Evolutionary conservation across 2,888 invertebrate genomes (phyloP).

Genomic region (Cistogaster globosa): DNA sequence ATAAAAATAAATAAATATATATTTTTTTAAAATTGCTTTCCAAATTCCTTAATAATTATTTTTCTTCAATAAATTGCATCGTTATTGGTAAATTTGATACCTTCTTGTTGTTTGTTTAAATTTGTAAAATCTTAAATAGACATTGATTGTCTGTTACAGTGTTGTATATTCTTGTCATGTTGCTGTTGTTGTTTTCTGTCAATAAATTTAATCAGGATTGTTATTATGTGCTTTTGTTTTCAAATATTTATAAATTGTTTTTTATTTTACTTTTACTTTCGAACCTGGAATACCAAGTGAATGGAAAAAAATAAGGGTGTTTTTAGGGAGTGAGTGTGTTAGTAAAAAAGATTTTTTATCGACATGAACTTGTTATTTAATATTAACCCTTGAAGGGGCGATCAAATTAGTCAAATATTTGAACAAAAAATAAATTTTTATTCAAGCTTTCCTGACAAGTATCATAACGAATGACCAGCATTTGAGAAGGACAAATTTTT

Average conservation of each 20-base stretch:
- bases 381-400: too few species aligned
- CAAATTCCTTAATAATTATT: not conserved
- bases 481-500: too few species aligned
- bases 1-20: not conserved
- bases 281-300: not conserved
- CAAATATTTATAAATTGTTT: constrained; percentile 61
- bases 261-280: constrained; percentile 50
- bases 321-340: not conserved
- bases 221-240: constrained; percentile 18
- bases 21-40: not conserved
- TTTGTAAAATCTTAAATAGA: constrained; percentile 41
- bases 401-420: too few species aligned
- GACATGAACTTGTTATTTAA: not conserved
- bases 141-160: constrained; percentile 61
- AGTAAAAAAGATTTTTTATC: not conserved
- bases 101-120: constrained; percentile 32
- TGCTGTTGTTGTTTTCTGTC: constrained; percentile 52
- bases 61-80: not conserved
- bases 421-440: too few species aligned
- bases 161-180: constrained; percentile 30
- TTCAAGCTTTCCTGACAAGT: too few species aligned
- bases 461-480: too few species aligned
- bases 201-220: constrained; percentile 65
- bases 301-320: not conserved
- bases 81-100: constrained; percentile 46